Base-by-base conservation (phyloP, 2,113 vertebrate species). In the Reinhardtius hippoglossoides region DNA sequence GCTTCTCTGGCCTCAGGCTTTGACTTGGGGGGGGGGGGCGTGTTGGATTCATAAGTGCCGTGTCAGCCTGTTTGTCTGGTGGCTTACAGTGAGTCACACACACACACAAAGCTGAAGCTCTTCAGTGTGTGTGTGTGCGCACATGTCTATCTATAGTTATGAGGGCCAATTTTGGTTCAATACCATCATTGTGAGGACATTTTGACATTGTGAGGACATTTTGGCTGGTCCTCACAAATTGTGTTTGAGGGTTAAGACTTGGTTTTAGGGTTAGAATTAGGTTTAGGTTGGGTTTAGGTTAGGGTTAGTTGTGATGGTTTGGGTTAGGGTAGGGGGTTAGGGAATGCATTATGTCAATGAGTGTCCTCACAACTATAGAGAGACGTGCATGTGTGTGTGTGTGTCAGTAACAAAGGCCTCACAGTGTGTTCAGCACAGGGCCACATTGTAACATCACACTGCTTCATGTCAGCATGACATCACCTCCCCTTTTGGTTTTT, bases 11-110 rank as follows among this genome's bases (percentile, higher is more conserved):
- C 56, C 58, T 27, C 58, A 10, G 50, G 88, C 63, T 89, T 83
- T 69, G 78, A 79, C 81, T 78, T 67, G 74, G 74, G 9, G 2
- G 40, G 37, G 37, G 9, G 37, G 9, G 37, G 37, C 1, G 9
- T 10, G 40, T 50, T 50, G 46, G 80, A 89, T 76, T 86, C 71
- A 73, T 68, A 84, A 89, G 84, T 84, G 90, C 78, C 56, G 68
- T 80, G 87, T 92, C 88, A 92, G 86, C 85, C 52, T 71, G 60
- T 87, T 83, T 87, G 76, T 46, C 44, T 46, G 63, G 78, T 67
- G 68, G 77, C 57, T 82, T 82, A 85, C 80, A 80, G 73, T 90
- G 78, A 88, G 63, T 84, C 81, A 83, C 67, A 81, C 62, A 75
- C 80, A 81, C 62, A 75, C 80, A 81, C 81, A 87, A 81, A 82